These are phyloP conservation scores for Contarinia nasturtii DNA, from an alignment of 1,140 invertebrate species.

Conservation along the genomic window DNA sequence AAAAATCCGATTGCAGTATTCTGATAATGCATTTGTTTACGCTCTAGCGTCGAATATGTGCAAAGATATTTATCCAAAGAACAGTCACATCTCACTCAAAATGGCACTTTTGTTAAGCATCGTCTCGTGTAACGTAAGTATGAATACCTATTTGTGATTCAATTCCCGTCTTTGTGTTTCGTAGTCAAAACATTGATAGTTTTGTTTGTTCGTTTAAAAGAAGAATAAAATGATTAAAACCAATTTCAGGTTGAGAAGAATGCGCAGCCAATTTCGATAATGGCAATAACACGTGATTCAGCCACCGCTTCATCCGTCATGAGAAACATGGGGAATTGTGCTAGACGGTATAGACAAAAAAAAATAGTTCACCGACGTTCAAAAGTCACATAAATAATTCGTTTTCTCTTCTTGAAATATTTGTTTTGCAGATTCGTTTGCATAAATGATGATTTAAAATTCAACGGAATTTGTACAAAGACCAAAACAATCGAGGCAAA, in stretches of 20 bases:
- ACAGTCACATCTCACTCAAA: not conserved
- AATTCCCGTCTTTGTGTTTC: too few species aligned
- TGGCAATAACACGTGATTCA: not conserved
- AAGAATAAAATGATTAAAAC: too few species aligned
- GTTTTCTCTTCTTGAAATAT: not conserved
- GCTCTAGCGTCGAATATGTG: not conserved
- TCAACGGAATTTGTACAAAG: not conserved
- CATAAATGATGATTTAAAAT: not conserved
- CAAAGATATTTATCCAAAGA: not conserved
- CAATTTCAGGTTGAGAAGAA: not conserved
- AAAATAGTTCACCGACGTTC: not conserved
- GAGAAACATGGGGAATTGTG: not conserved
- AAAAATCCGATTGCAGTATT: not conserved
- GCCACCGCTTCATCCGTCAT: not conserved
- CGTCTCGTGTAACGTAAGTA: not conserved
- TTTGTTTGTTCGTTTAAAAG: too few species aligned
- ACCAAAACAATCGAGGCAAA: not conserved
- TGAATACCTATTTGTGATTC: not conserved
- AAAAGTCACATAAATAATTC: not conserved
- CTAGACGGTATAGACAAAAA: not conserved
- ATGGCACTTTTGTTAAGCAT: not conserved
- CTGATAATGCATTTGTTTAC: not conserved
- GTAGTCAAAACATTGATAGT: too few species aligned
- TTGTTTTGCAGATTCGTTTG: not conserved
- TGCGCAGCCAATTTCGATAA: not conserved